phyloP scores from a whole-genome alignment of 2,113 vertebrate species.

The Nothoprocta pentlandii region DNA sequence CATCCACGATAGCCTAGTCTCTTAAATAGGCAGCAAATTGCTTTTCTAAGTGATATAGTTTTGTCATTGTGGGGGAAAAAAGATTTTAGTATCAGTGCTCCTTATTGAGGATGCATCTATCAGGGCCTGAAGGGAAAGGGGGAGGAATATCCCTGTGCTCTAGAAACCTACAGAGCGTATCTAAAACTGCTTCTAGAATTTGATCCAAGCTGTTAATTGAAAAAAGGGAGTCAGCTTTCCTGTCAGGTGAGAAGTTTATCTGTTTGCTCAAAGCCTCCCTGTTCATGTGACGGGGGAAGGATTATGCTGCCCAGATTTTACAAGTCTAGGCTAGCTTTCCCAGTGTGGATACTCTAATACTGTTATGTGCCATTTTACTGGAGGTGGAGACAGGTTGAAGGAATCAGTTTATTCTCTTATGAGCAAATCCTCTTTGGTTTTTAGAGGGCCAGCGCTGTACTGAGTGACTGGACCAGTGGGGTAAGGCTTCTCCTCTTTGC shows the following conservation, averaged over 20 bases:
- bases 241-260: not conserved
- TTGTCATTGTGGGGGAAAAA: not conserved
- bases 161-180: not conserved
- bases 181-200: not conserved
- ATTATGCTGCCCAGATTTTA: not conserved
- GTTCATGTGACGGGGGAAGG: not conserved
- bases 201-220: not conserved
- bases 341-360: not conserved
- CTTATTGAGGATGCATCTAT: not conserved
- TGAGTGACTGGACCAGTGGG: not conserved
- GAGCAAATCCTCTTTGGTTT: not conserved
- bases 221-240: not conserved
- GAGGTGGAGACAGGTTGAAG: not conserved
- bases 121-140: not conserved
- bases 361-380: not conserved
- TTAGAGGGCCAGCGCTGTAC: not conserved
- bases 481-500: not conserved
- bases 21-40: not conserved
- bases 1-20: no score
- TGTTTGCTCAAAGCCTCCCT: not conserved
- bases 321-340: not conserved
- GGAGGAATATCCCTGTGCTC: not conserved
- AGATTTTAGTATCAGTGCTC: not conserved
- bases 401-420: fast-evolving
- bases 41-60: not conserved